These are phyloP conservation scores for Temnothorax unifasciatus DNA, from an alignment of 2,888 invertebrate genomes.

Conservation along the genomic window DNA sequence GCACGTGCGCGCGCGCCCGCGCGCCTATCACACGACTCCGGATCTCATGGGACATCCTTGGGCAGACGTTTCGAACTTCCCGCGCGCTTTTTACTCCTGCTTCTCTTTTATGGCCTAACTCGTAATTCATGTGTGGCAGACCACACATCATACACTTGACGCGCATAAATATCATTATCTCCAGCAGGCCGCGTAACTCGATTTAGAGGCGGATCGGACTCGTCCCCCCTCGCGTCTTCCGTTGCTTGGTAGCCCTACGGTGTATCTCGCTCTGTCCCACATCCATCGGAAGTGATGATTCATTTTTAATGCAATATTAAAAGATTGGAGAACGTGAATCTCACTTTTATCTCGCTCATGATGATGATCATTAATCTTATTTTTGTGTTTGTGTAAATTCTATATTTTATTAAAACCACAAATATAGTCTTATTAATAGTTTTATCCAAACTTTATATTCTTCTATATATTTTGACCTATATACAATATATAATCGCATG, in stretches of 20 bases:
- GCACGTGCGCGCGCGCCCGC: slow-evolving; percentile 36
- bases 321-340: slow-evolving; percentile 1
- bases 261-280: slow-evolving; percentile 13
- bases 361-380: background rate
- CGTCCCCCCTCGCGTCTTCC: slow-evolving; percentile 22
- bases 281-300: slow-evolving; percentile 26
- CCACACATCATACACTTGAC: slow-evolving; percentile 78
- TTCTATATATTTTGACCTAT: background rate
- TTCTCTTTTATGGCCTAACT: slow-evolving; percentile 58
- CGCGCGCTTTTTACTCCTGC: slow-evolving; percentile 60
- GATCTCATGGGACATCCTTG: slow-evolving; percentile 63
- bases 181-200: slow-evolving; percentile 79
- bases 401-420: background rate
- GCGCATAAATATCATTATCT: slow-evolving; percentile 81
- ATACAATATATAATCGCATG: background rate
- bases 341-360: background rate
- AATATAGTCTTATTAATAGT: background rate
- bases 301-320: slow-evolving; percentile 21
- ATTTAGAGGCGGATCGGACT: slow-evolving; percentile 73
- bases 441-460: background rate
- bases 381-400: background rate
- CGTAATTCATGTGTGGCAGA: slow-evolving; percentile 70
- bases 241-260: background rate
- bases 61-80: slow-evolving; percentile 61
- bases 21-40: slow-evolving; percentile 30